A percentile compares a stretch with the other conserved stretches of the same genome.
Conservation (phyloP, 2,797 vertebrate genomes). For the Pseudocheirus occidentalis region DNA sequence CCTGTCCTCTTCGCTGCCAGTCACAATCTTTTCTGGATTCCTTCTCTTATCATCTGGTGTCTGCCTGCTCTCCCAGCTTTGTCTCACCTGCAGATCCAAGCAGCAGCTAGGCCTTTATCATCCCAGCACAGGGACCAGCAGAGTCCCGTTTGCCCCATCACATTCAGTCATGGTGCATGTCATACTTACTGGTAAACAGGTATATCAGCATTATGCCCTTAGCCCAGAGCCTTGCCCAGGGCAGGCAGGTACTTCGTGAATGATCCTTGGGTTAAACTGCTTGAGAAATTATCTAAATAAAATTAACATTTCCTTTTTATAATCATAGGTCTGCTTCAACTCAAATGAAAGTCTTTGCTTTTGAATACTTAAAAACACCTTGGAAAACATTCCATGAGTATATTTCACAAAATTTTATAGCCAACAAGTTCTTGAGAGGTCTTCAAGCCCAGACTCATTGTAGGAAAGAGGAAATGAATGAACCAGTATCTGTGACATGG, state of each 20-base stretch:
- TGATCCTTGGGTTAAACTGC: neutral
- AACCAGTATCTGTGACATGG: neutral
- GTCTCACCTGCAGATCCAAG: neutral
- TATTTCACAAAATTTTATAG: neutral
- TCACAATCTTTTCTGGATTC: too few relatives aligned
- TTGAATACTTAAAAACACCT: neutral
- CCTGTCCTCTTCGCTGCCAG: neutral
- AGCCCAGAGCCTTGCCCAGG: neutral
- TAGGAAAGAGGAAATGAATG: neutral
- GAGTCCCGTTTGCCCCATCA: neutral
- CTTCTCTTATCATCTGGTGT: neutral
- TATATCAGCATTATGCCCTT: neutral
- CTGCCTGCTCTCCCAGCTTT: neutral
- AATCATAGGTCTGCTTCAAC: neutral
- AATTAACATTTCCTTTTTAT: neutral
- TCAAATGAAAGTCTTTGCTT: neutral
- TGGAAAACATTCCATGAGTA: neutral
- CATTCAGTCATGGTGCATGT: neutral
- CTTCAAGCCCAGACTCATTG: too few relatives aligned
- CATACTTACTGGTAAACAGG: neutral
- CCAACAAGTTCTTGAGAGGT: neutral
- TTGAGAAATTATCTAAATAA: neutral
- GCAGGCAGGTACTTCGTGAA: neutral
- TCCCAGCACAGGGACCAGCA: too few relatives aligned
- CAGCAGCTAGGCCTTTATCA: neutral